Evolutionary conservation across 1,140 invertebrate species (phyloP), one percentile per base, ranked within the genome.

Genomic region (Temnothorax nylanderi): DNA sequence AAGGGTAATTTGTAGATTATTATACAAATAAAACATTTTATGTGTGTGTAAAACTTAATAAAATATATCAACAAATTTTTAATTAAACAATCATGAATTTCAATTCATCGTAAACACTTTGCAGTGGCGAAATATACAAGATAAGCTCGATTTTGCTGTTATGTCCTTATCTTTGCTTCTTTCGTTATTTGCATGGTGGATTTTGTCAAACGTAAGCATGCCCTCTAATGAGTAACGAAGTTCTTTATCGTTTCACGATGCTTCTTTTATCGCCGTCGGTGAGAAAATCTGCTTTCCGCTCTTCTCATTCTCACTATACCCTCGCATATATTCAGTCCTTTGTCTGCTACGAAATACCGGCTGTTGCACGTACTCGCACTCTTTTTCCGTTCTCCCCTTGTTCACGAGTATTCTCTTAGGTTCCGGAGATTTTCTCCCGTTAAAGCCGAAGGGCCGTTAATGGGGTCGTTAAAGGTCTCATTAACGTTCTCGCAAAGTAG

Each of bases 381-480:
- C 26, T 84, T 84, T 84, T 75, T 84, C 80, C 80, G 13, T 62
- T 75, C 54, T 75, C 44, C 80, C 69, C 80, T 75, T 74, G 69
- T 84, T 74, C 80, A 62, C 80, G 69, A 84, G 80, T 84, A 84
- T 84, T 84, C 80, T 84, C 41, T 60, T 75, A 84, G 80, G 41
- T 84, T 84, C 69, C 69, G 80, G 69, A 74, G 80, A 74, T 84
- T 75, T 84, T 84, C 69, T 75, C 41, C 67, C n/a, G 69, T 84
- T 84, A 84, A 84, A 72, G 18, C 67, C 54, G 80, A 74, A 84
- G 69, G 80, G 80, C 80, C 69, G 54, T 82, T 82, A 82, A 82
- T 84, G 69, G 80, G 69, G 10, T 84, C 80, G 69, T 84, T 84
- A 84, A 84, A 32, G 80, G 80, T 84, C 80, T 84, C 80, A 84